Conservation (phyloP, 2,797 vertebrate species). For the Liasis olivaceus region DNA sequence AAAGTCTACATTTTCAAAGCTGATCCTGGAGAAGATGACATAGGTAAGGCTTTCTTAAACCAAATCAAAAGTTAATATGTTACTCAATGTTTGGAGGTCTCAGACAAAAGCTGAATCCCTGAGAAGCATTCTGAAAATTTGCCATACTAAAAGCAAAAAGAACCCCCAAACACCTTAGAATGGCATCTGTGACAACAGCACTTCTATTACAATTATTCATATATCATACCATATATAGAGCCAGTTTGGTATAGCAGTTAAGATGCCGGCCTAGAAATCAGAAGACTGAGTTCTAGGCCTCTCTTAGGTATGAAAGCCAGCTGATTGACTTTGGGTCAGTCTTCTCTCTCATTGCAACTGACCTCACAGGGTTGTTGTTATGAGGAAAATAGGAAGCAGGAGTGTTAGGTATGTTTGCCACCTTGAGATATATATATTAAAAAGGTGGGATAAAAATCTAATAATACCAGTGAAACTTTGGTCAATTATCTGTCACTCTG, state of each 20-base stretch:
- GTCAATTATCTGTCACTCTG: background rate
- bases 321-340: background rate
- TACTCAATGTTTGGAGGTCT: background rate
- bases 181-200: background rate
- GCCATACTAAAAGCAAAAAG: background rate
- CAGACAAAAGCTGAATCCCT: background rate
- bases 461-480: background rate
- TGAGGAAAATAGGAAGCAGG: background rate
- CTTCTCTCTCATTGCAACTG: background rate
- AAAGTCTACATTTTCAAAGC: conserved; percentile 99
- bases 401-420: background rate
- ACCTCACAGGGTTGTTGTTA: background rate
- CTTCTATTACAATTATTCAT: background rate
- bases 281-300: background rate
- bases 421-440: too few species aligned
- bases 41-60: conserved; percentile 79
- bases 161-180: background rate
- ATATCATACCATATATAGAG: background rate
- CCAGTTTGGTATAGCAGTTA: background rate
- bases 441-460: too few species aligned
- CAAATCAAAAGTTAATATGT: background rate
- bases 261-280: background rate
- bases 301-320: background rate
- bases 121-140: background rate
- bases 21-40: conserved; percentile 95